Evolutionary conservation across 2,113 vertebrate species (phyloP), one percentile per base, ranked within the genome.

Genomic region (Gobio gobio): DNA sequence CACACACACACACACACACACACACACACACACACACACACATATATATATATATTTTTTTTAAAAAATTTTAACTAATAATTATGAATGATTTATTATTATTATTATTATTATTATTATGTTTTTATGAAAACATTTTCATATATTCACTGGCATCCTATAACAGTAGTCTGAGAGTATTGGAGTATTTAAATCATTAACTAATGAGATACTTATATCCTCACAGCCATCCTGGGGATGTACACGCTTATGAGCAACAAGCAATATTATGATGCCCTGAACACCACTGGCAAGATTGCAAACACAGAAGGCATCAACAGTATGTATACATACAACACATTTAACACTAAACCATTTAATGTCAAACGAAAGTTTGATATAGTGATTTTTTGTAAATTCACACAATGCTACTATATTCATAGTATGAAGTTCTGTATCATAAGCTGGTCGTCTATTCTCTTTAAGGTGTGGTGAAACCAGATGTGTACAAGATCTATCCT

Each of bases 191-290:
- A 47, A 26, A 47, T 33, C 2, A 12, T 83, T 45, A 75, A 74
- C 18, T 73, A 58, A 8, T 70, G 8, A 49, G 14, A 56, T 33
- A 78, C 85, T 70, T 76, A n/a, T 88, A 47, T 90, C 7, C 83
- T 87, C 24, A 8, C 94, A 99, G 98, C 98, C 8, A 99, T 99
- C 90, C 94, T 99, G 86, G 98, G 97, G 64, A 99, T 99, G 98
- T 99, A 99, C 93, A 99, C 97, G 0, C 93, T 99, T 90, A 99
- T 99, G 98, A 99, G 98, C 91, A 99, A 98, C 95, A 99, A 99
- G 92, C 98, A 99, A 84, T 99, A 99, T 91, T 99, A 99, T 3
- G 98, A 99, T 0, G 97, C 98, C 26, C 94, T 99, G 90, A 97
- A 97, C 87, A 94, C 94, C 0, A 92, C 90, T 0, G 97, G 97